Conservation (phyloP, 1,140 invertebrate species). For the Ceratitis capitata region DNA sequence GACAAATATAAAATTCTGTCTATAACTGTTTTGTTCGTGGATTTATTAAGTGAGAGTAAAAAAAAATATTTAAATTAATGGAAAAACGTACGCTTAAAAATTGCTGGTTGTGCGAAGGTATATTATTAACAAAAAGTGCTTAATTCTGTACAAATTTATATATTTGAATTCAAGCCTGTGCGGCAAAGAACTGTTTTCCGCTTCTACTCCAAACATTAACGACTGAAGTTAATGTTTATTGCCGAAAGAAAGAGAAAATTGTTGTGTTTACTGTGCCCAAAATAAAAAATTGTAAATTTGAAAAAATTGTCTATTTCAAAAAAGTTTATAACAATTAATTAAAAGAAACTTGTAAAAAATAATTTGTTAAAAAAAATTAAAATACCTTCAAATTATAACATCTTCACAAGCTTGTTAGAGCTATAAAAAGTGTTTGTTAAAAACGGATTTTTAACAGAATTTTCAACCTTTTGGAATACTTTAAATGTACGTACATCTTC, state of each 20-base stretch:
- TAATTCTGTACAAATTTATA: not conserved
- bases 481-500: not conserved
- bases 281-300: not conserved
- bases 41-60: not conserved
- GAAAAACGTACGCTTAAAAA: too few relatives aligned
- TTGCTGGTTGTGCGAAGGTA: too few relatives aligned
- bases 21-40: not conserved
- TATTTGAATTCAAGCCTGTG: too few relatives aligned
- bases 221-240: not conserved
- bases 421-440: not conserved
- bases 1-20: not conserved
- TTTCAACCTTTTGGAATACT: not conserved
- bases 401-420: not conserved
- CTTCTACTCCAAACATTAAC: not conserved
- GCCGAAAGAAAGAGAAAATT: not conserved
- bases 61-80: not conserved
- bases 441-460: not conserved
- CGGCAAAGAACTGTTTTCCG: not conserved
- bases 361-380: not conserved
- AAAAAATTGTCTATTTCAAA: not conserved
- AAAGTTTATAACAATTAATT: not conserved
- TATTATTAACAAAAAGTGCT: not conserved
- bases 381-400: not conserved
- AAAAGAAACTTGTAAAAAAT: not conserved
- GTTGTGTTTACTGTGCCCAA: not conserved